A percentile compares a stretch with the other conserved stretches of the same genome.
phyloP scores from a whole-genome alignment of 2,113 vertebrate species.

The Crotalus helleri region DNA sequence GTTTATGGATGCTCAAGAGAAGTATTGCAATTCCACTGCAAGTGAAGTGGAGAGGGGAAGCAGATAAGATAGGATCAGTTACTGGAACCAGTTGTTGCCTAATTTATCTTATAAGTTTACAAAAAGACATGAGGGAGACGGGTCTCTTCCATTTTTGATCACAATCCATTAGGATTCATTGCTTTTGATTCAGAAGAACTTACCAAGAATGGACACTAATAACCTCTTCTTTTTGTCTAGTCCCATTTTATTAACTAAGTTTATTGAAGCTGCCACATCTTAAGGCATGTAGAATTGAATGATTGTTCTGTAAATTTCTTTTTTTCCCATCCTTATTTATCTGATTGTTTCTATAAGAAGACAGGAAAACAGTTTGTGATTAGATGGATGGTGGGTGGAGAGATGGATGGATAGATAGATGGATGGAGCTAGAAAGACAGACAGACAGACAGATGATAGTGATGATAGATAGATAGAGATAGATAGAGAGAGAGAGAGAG shows the following conservation, averaged over 20 bases:
- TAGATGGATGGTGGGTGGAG: too few relatives aligned
- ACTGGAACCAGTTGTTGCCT: neutral
- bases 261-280: neutral
- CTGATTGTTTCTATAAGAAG: too few relatives aligned
- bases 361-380: too few relatives aligned
- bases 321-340: neutral
- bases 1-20: neutral
- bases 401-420: too few relatives aligned
- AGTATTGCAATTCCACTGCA: neutral
- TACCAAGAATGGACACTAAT: neutral
- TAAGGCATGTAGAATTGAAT: neutral
- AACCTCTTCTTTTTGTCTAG: neutral
- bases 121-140: neutral
- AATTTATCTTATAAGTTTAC: neutral
- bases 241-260: neutral
- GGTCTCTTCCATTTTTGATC: neutral
- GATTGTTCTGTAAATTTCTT: neutral
- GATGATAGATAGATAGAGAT: too few relatives aligned
- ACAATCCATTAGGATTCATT: neutral
- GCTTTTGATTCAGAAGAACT: neutral
- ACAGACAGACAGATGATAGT: too few relatives aligned
- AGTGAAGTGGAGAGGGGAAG: neutral
- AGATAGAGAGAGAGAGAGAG: too few relatives aligned
- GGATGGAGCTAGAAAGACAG: too few relatives aligned
- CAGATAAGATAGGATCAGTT: neutral